These are phyloP conservation scores for Drosophila trapezifrons DNA, from an alignment of 1,140 invertebrate genomes.

Conservation along the genomic window DNA sequence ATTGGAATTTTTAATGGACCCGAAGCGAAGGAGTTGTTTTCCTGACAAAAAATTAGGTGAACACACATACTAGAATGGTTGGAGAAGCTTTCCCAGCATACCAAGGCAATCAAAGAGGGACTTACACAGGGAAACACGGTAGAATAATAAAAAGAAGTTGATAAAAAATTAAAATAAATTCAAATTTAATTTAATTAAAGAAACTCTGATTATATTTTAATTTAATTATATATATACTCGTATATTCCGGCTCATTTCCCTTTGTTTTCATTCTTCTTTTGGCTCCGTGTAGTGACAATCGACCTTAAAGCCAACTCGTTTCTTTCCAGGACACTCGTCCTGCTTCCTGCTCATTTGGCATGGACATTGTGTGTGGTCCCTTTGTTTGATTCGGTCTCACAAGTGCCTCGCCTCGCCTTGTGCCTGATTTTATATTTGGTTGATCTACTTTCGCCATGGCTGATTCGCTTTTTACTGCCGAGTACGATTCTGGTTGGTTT, in stretches of 20 bases:
- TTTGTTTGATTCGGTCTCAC: constrained; percentile 50
- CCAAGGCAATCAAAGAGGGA: not conserved
- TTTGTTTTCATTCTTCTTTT: not conserved
- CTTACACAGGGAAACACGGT: not conserved
- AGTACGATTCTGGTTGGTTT: constrained; percentile 56
- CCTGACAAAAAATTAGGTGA: constrained; percentile 1
- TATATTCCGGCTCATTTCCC: not conserved
- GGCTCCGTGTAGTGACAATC: not conserved
- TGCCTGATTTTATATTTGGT: constrained; percentile 65
- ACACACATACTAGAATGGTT: not conserved
- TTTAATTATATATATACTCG: not conserved
- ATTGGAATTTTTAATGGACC: constrained; percentile 32
- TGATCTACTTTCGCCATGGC: constrained; percentile 44
- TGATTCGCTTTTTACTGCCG: constrained; percentile 68
- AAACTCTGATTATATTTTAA: not conserved
- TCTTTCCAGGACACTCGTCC: constrained; percentile 8
- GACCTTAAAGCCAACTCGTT: constrained; percentile 7
- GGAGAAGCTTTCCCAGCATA: not conserved
- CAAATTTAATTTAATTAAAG: too few species aligned
- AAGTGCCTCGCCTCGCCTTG: constrained; percentile 29
- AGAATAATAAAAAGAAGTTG: too few species aligned
- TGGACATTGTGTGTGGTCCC: constrained; percentile 54
- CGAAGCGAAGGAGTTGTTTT: not conserved
- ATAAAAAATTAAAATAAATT: too few species aligned
- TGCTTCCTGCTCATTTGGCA: constrained; percentile 56